A percentile compares a stretch with the other conserved stretches of the same genome.
phyloP scores from a whole-genome alignment of 2,797 vertebrate genomes.

The Pelobates cultripes region DNA sequence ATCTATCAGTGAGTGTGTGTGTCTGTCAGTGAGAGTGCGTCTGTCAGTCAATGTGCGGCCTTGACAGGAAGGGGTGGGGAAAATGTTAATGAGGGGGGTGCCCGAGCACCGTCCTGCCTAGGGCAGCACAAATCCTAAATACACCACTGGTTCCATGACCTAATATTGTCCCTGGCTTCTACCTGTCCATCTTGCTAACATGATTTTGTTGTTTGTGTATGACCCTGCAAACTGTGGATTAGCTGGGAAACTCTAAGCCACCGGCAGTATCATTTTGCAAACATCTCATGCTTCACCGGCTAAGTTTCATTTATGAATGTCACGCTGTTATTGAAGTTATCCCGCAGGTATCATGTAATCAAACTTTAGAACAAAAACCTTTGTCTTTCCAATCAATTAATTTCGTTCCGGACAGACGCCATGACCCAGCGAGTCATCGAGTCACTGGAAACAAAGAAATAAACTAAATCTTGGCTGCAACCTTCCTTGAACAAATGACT shows the following conservation, averaged over 20 bases:
- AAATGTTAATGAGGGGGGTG: no score
- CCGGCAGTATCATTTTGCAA: not conserved
- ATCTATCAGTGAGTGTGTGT: no score
- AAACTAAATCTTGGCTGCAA: not conserved
- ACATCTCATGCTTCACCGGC: not conserved
- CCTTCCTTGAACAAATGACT: not conserved
- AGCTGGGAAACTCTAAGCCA: not conserved
- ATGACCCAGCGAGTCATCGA: not conserved
- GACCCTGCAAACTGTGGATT: not conserved
- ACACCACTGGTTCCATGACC: no score
- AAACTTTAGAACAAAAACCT: not conserved
- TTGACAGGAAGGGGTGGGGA: no score
- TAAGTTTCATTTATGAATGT: not conserved
- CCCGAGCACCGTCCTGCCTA: no score
- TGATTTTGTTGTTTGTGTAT: not conserved
- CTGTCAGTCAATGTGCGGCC: no score
- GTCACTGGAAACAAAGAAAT: not conserved
- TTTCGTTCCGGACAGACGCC: not conserved
- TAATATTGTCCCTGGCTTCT: no score
- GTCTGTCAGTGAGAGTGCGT: no score
- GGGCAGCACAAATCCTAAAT: no score
- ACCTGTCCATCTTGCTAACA: no score
- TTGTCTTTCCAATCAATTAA: not conserved
- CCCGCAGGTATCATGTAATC: slow-evolving; percentile 4
- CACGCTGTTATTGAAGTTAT: not conserved